Base-by-base conservation (phyloP, 2,797 vertebrate species). In the Megaceryle alcyon region DNA sequence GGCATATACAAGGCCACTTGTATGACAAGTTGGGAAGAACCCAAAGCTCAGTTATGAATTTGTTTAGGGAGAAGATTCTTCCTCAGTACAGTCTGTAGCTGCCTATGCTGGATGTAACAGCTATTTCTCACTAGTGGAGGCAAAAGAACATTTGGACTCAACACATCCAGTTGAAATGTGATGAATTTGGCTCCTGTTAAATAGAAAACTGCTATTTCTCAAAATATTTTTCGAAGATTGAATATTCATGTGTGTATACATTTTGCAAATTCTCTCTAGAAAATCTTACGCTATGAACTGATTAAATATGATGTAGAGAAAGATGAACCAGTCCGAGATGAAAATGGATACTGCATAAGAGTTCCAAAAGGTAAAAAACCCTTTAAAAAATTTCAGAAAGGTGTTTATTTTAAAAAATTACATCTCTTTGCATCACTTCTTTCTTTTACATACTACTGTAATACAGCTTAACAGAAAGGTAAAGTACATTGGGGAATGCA, bases 251-350 rank as follows among this genome's bases (percentile, higher is more conserved):
- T 82, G 4, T 82, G 43, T 59, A 79, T 75, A 57, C 51, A 23
- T 95, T 90, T 94, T 96, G 69, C 49, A 78, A 69, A 77, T 95
- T 96, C 95, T 94, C 90, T 70, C 54, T 88, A 99, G 99, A 97
- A 96, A 97, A 7, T 75, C 7, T 6, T 13, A 72, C 17, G 20
- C 2, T 99, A 98, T 31, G 97, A 98, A 22, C 97, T 99, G 60
- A 98, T 99, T 94, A 98, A 98, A 93, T 99, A 99, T 16, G 98
- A 99, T 51, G 97, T 98, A 80, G 99, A 99, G 94, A 99, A 97
- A 95, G 99, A 98, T 76, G 98, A 98, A 85, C 98, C 99, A 4
- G 92, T 99, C 65, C 97, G 96, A 94, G 97, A 99, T 96, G 97
- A 98, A 91, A 97, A 97, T 90, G 99, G 99, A 71, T 98, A 98